Evolutionary conservation across 2,888 invertebrate genomes (phyloP), one percentile per base, ranked within the genome.

Genomic region (Bimastos eiseni): DNA sequence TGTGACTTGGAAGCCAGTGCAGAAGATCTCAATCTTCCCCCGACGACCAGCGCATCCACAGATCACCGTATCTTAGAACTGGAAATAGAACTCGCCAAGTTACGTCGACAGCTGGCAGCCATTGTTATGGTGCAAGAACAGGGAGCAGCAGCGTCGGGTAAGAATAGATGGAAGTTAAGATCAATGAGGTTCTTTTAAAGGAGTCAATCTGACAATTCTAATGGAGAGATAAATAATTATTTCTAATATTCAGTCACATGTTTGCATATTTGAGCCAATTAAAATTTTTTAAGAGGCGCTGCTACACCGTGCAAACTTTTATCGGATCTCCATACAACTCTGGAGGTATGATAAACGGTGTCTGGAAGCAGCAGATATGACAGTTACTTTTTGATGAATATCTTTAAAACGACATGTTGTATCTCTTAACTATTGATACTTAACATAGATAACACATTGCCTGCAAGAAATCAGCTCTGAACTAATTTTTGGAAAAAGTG

Each of bases 51-150:
- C n/a, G 30, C 86, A 36, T 8, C 13, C 21, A 21, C 86, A 86
- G 21, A 34, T 86, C 83, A 33, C 17, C 33, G 86, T 19, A 86
- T 86, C 36, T 4, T 86, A 34, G 86, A 86, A 86, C 86, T 86
- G 5, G 86, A 86, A 36, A 37, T 36, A 21, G 86, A 86, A 86
- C 37, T 86, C 21, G 36, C 86, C 1, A 86, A 37, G 37, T 86
- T 86, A 86, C 86, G 86, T 19, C 86, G 36, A 36, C 86, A 86
- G 24, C 86, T 86, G 86, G 86, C 86, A 19, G 37, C 21, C 24
- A 36, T 86, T 34, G 86, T 86, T 33, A 86, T 24, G 37, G 21
- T 36, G 34, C 86, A 86, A 37, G 86, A 86, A 86, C 36, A 86
- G 86, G 86, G 36, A 86, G 13, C 86, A 24, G 34, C 86, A 86